phyloP scores from a whole-genome alignment of 1,140 invertebrate genomes.

The Calycopis cecrops region DNA sequence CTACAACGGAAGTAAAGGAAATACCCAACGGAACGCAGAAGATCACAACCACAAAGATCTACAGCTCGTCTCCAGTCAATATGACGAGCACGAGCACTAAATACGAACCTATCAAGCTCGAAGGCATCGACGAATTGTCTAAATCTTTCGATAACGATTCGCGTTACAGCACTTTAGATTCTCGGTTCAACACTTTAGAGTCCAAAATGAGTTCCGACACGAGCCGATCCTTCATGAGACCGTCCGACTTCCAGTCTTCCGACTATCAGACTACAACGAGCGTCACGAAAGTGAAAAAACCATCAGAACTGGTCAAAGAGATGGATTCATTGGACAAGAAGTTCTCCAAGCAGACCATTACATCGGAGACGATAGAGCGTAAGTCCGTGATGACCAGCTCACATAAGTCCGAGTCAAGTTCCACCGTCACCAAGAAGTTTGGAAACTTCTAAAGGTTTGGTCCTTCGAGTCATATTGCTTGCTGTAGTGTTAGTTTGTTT shows the following conservation, averaged over 20 bases:
- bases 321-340: conserved; percentile 65
- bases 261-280: conserved; percentile 50
- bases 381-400: conserved; percentile 73
- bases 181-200: conserved; percentile 63
- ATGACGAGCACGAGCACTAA: conserved; percentile 69
- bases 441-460: conserved; percentile 65
- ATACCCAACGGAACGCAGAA: conserved; percentile 73
- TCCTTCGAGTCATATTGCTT: conserved; percentile 17
- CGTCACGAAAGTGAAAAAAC: conserved; percentile 53
- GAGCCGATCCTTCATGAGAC: conserved; percentile 70
- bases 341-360: conserved; percentile 68
- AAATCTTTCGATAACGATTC: conserved; percentile 66
- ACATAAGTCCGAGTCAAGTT: conserved; percentile 69
- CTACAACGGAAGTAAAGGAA: conserved; percentile 70
- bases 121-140: conserved; percentile 67
- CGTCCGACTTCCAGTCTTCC: conserved; percentile 61
- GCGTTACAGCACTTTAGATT: conserved; percentile 61
- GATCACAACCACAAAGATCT: conserved; percentile 70
- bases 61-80: conserved; percentile 70
- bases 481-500: conserved; percentile 5
- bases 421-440: conserved; percentile 72
- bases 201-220: conserved; percentile 68
- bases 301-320: conserved; percentile 60
- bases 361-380: conserved; percentile 67
- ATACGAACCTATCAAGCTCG: conserved; percentile 65